Percentiles rank a stretch among this genome's conserved stretches.
These are phyloP conservation scores for Dicranocentrus wangi DNA, from an alignment of 2,888 invertebrate species.

Conservation along the genomic window DNA sequence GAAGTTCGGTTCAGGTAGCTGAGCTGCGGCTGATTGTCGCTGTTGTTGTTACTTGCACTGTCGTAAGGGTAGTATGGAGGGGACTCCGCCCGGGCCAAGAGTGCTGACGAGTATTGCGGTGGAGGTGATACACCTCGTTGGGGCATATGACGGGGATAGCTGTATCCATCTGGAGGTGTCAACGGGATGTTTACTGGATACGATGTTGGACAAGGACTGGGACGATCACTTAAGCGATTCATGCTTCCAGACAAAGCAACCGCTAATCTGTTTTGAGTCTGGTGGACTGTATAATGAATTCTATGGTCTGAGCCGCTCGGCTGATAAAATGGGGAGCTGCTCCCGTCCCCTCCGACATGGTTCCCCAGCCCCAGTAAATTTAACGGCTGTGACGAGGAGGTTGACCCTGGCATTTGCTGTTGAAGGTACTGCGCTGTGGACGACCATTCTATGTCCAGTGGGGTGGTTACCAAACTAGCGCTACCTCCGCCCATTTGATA, in stretches of 20 bases:
- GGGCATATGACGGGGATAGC: constrained; percentile 19
- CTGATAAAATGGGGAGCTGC: background rate
- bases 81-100: constrained; percentile 15
- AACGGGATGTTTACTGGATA: constrained; percentile 43
- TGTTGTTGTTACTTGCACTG: background rate
- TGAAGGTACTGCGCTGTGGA: constrained; percentile 34
- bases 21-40: constrained; percentile 24
- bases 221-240: constrained; percentile 38
- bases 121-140: constrained; percentile 11
- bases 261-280: constrained; percentile 39
- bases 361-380: constrained; percentile 27
- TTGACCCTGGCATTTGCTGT: background rate
- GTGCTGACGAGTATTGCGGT: constrained; percentile 27
- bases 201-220: constrained; percentile 4
- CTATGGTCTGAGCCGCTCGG: constrained; percentile 9
- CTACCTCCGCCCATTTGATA: constrained; percentile 27
- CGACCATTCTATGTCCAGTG: constrained; percentile 46
- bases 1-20: constrained; percentile 46
- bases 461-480: constrained; percentile 26
- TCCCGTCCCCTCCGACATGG: background rate
- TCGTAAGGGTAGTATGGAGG: constrained; percentile 42
- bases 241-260: constrained; percentile 38
- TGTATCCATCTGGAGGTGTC: constrained; percentile 41
- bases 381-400: constrained; percentile 14
- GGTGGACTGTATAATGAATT: constrained; percentile 43